Conservation (phyloP, 2,797 vertebrate genomes). For the Numenius phaeopus region DNA sequence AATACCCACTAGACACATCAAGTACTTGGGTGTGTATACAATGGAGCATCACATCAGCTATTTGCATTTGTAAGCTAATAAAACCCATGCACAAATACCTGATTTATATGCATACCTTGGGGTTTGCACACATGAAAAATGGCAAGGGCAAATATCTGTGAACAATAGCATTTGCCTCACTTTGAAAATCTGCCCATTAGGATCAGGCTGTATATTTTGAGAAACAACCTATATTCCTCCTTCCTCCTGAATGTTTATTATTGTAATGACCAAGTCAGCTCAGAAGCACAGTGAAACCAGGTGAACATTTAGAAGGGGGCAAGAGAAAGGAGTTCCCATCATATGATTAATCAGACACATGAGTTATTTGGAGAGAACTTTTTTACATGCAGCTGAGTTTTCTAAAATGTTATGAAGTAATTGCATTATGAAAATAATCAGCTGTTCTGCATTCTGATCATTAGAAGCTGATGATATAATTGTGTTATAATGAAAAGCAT, state of each 20-base stretch:
- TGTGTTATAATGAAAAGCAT: constrained; percentile 73
- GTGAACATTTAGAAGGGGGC: background rate
- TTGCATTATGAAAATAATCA: constrained; percentile 77
- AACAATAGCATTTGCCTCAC: background rate
- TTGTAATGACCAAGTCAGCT: background rate
- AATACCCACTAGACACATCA: background rate
- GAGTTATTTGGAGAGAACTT: constrained; percentile 27
- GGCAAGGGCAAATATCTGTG: background rate
- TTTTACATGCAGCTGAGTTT: constrained; percentile 51
- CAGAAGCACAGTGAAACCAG: background rate
- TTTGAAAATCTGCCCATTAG: background rate
- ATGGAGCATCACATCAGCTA: background rate
- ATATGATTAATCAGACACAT: constrained; percentile 34
- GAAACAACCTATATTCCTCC: background rate
- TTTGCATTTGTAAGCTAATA: background rate
- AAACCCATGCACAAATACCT: background rate
- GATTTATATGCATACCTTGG: background rate
- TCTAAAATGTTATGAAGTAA: constrained; percentile 62
- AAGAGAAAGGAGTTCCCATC: background rate
- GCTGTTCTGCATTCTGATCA: constrained; percentile 71
- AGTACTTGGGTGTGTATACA: background rate
- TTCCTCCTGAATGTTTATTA: background rate
- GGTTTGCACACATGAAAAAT: background rate
- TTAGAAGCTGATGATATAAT: constrained; percentile 77
- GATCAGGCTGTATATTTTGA: background rate